Conservation (phyloP, 2,113 vertebrate species). For the Connochaetes taurinus region DNA sequence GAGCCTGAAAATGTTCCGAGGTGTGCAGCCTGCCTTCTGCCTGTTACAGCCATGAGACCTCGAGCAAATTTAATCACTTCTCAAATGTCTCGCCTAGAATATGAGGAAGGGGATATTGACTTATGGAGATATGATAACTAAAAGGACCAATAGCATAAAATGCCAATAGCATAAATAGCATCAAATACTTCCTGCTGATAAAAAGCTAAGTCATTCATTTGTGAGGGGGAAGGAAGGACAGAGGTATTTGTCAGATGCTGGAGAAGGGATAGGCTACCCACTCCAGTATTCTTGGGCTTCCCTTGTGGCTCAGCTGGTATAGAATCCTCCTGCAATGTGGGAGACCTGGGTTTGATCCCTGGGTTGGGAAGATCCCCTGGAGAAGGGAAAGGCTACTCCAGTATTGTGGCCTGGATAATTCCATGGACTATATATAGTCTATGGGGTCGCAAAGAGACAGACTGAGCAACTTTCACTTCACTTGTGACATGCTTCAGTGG, state of each 20-base stretch:
- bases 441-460: not conserved
- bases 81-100: not conserved
- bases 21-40: not conserved
- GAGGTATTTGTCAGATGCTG: not conserved
- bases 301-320: not conserved
- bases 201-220: not conserved
- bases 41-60: rapidly evolving
- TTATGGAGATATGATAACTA: not conserved
- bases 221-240: not conserved
- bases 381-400: not conserved
- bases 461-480: not conserved
- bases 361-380: not conserved
- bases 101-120: not conserved
- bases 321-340: not conserved
- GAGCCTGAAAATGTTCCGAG: not conserved
- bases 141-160: too few species aligned
- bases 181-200: not conserved
- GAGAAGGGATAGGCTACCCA: not conserved
- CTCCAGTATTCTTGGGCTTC: not conserved
- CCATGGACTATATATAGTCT: not conserved
- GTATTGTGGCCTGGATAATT: not conserved
- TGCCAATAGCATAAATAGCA: not conserved
- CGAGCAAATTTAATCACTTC: too few species aligned
- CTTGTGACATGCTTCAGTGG: rapidly evolving
- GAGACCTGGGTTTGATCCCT: not conserved